A percentile compares a stretch with the other conserved stretches of the same genome.
phyloP scores from a whole-genome alignment of 2,113 vertebrate species.

The Sus scrofa region DNA sequence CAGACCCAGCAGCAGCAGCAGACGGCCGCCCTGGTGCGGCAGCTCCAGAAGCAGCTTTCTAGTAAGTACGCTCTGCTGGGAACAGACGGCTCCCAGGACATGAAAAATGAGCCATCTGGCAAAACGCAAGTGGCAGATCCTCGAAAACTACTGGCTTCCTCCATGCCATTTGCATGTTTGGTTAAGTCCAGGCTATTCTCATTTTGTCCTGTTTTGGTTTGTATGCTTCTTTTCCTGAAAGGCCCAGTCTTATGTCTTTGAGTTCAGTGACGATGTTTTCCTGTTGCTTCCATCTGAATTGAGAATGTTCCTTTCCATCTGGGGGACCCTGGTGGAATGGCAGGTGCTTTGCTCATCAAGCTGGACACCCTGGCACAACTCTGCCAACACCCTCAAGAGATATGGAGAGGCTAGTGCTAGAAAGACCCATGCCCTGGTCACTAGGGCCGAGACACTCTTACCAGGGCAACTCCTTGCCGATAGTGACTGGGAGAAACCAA shows the following conservation, averaged over 20 bases:
- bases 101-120: neutral
- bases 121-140: neutral
- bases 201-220: neutral
- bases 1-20: conserved; percentile 91
- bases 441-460: neutral
- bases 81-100: fast-evolving
- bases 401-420: neutral
- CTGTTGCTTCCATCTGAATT: neutral
- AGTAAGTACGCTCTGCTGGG: conserved; percentile 79
- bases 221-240: neutral
- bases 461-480: fast-evolving
- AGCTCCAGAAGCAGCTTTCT: conserved; percentile 90
- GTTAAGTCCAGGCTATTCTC: neutral
- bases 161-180: neutral
- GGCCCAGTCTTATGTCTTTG: neutral
- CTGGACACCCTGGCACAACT: neutral
- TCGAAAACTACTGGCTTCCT: neutral
- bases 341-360: neutral
- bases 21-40: conserved; percentile 87
- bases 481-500: neutral
- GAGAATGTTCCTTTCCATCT: neutral
- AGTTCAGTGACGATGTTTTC: neutral
- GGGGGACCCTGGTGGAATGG: neutral
- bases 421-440: neutral
- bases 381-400: neutral